Evolutionary conservation across 2,888 invertebrate species (phyloP).

Genomic region (Exocentrus adspersus): DNA sequence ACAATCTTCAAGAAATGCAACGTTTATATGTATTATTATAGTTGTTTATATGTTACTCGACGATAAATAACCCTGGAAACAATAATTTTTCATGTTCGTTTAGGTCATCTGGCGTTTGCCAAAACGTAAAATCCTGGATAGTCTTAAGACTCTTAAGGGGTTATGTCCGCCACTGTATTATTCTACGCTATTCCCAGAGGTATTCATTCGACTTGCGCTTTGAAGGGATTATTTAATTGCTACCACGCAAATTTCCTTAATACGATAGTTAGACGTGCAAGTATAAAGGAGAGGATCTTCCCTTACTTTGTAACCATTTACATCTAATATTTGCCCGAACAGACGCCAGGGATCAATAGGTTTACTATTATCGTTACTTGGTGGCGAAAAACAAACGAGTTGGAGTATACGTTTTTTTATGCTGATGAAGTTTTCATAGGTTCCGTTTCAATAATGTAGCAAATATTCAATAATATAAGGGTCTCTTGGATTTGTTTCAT

Average conservation of each 20-base stretch:
- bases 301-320: slow-evolving; percentile 63
- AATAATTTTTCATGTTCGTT: not conserved
- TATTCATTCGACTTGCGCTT: slow-evolving; percentile 63
- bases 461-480: too few species aligned
- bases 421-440: too few species aligned
- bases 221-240: slow-evolving; percentile 66
- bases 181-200: slow-evolving; percentile 57
- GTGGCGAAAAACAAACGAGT: not conserved
- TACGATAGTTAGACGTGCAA: slow-evolving; percentile 61
- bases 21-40: too few species aligned
- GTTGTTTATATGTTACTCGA: too few species aligned
- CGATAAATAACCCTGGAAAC: too few species aligned
- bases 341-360: slow-evolving; percentile 52
- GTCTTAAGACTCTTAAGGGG: not conserved
- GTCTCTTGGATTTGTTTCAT: too few species aligned
- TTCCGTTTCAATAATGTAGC: too few species aligned
- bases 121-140: slow-evolving; percentile 1
- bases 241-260: slow-evolving; percentile 63
- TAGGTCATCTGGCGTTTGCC: not conserved
- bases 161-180: slow-evolving; percentile 24
- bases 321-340: slow-evolving; percentile 61
- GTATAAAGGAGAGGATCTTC: slow-evolving; percentile 63
- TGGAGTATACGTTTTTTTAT: not conserved
- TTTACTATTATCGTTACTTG: slow-evolving; percentile 48
- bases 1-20: too few species aligned